phyloP scores from a whole-genome alignment of 2,797 vertebrate genomes.

The Agapornis canus region DNA sequence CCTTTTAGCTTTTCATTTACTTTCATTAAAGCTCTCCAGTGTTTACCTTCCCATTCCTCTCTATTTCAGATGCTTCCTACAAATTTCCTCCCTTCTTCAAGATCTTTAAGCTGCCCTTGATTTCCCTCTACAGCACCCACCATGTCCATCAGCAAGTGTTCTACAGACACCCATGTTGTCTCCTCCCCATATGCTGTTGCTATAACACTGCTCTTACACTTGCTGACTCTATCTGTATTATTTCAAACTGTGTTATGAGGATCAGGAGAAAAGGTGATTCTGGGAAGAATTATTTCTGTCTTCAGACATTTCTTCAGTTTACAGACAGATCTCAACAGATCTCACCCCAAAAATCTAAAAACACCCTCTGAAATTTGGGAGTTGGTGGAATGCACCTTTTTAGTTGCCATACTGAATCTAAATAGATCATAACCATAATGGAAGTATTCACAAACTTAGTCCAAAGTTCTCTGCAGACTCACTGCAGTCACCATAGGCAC shows the following conservation, averaged over 20 bases:
- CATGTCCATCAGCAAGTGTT: background rate
- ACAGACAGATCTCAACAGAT: background rate
- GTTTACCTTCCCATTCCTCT: background rate
- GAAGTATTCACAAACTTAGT: background rate
- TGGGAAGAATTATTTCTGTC: background rate
- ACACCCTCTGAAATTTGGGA: background rate
- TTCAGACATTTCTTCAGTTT: background rate
- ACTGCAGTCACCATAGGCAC: rapidly evolving
- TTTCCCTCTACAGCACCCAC: background rate
- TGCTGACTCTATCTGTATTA: background rate
- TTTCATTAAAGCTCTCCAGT: background rate
- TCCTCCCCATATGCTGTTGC: background rate
- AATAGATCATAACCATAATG: rapidly evolving
- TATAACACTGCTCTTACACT: background rate
- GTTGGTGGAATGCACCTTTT: background rate
- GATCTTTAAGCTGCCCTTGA: background rate
- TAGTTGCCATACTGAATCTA: background rate
- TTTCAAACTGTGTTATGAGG: background rate
- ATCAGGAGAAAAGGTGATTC: background rate
- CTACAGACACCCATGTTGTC: rapidly evolving
- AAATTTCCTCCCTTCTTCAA: background rate
- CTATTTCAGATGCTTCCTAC: background rate
- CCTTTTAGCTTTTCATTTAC: background rate
- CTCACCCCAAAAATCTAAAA: background rate
- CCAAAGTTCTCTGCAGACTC: background rate